Percentiles rank a stretch among this genome's conserved stretches.
Evolutionary conservation across 2,797 vertebrate species (phyloP).

Genomic region (Hydrolagus colliei): DNA sequence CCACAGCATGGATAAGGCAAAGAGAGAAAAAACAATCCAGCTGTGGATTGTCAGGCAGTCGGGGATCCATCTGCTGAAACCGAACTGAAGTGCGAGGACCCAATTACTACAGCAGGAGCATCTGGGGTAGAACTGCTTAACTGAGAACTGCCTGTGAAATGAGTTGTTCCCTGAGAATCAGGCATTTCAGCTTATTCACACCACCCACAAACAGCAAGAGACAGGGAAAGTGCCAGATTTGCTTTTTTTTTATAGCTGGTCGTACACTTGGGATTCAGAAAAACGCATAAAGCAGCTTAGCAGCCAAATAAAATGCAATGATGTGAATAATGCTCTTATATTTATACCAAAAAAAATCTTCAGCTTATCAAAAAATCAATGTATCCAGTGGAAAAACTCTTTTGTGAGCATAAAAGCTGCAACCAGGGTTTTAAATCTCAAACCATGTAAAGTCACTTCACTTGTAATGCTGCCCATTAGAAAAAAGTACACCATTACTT

Average conservation of each 20-base stretch:
- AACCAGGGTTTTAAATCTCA: not conserved
- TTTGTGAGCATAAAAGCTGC: not conserved
- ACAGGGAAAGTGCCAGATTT: too few relatives aligned
- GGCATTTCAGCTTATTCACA: not conserved
- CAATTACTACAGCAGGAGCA: conserved; percentile 13
- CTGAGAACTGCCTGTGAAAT: not conserved
- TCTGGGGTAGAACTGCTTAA: not conserved
- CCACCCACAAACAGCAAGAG: too few relatives aligned
- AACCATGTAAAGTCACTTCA: not conserved
- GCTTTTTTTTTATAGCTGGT: too few relatives aligned
- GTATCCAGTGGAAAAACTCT: not conserved
- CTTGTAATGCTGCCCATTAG: not conserved
- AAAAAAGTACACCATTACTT: not conserved
- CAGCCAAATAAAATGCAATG: too few relatives aligned
- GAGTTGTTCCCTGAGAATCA: too few relatives aligned
- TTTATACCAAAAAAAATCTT: too few relatives aligned
- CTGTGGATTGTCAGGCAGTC: conserved; percentile 75
- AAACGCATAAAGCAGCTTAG: too few relatives aligned
- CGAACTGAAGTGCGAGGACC: conserved; percentile 39
- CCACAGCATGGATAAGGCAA: conserved; percentile 64
- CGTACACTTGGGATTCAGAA: too few relatives aligned
- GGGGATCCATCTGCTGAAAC: conserved; percentile 73
- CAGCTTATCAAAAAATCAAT: not conserved
- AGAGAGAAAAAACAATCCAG: conserved; percentile 72
- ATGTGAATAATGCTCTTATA: too few relatives aligned